Base-by-base conservation (phyloP, 2,113 vertebrate genomes). In the Poecilia latipinna region DNA sequence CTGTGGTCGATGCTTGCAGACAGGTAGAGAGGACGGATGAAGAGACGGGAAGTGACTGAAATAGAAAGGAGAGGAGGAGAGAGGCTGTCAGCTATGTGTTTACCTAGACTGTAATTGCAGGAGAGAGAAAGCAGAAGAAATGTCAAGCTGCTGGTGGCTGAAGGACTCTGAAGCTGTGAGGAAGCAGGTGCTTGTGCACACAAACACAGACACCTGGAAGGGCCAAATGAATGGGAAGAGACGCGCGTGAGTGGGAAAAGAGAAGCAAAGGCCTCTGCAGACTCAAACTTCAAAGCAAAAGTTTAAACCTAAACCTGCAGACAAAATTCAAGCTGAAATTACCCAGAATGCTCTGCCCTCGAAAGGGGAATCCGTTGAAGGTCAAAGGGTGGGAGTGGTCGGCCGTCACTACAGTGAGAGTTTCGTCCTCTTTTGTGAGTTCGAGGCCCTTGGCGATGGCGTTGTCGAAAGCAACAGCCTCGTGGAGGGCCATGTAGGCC, bases 331-430 rank as follows among this genome's bases (percentile, higher is more conserved):
- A 17, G 7, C 42, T 7, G 70, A 68, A 80, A 66, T 84, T 92
- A 95, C 95, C 94, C 86, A 95, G 91, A 87, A 95, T 94, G 91
- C 89, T 94, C 74, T 93, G 92, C 3, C 94, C 95, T 80, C 94
- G 79, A 51, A 94, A 94, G 0, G 94, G 93, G 75, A 90, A 95
- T 8, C 94, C 95, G 6, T 93, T 94, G 78, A 94, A 91, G 44
- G 82, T 91, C 7, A 95, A 3, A 0, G 94, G 82, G 33, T 95
- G 95, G 28, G 94, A 94, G 85, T 95, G 94, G 91, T 95, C 95
- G 12, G 94, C 94, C 28, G 86, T 95, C 57, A 93, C 93, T 24
- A 95, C 3, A 0, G 93, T 94, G 72, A 95, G 89, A 1, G 94
- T 95, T 65, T 95, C 93, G 0, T 88, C 66, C 77, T 94, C 93